A percentile compares a stretch with the other conserved stretches of the same genome.
phyloP scores from a whole-genome alignment of 2,888 invertebrate species.

The Troides aeacus region DNA sequence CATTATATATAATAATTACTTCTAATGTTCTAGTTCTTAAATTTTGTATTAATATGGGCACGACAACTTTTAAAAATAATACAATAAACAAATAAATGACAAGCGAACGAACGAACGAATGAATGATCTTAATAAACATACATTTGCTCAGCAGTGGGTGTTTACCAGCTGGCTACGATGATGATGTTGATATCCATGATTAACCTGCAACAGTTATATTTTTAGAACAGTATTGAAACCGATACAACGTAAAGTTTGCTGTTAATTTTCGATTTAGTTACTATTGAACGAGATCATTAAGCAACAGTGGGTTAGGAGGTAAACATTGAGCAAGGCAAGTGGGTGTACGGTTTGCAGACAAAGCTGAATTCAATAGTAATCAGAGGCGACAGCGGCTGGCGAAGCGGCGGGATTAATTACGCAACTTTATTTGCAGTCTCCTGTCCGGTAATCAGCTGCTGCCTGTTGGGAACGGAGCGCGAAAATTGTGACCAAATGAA shows the following conservation, averaged over 20 bases:
- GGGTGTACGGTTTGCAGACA: conserved; percentile 34
- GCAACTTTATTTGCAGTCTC: conserved; percentile 35
- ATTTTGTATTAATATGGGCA: neutral
- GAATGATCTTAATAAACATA: too few relatives aligned
- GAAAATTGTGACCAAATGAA: too few relatives aligned
- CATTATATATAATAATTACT: too few relatives aligned
- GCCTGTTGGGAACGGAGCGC: neutral
- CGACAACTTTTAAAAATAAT: neutral
- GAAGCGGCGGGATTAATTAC: conserved; percentile 40
- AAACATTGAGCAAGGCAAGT: conserved; percentile 42
- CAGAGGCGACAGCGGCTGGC: conserved; percentile 36
- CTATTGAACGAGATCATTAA: conserved; percentile 5
- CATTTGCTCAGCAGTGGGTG: too few relatives aligned
- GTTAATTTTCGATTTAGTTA: neutral
- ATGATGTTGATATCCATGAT: too few relatives aligned
- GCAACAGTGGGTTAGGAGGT: conserved; percentile 28
- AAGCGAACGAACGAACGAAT: too few relatives aligned
- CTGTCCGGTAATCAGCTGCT: conserved; percentile 14
- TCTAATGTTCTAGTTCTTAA: neutral
- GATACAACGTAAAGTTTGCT: too few relatives aligned
- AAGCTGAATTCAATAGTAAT: conserved; percentile 38
- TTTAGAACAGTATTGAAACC: too few relatives aligned
- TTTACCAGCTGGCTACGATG: too few relatives aligned
- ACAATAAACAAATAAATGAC: too few relatives aligned
- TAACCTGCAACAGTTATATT: too few relatives aligned